Conservation (phyloP, 2,797 vertebrate species). For the Threskiornis aethiopicus region DNA sequence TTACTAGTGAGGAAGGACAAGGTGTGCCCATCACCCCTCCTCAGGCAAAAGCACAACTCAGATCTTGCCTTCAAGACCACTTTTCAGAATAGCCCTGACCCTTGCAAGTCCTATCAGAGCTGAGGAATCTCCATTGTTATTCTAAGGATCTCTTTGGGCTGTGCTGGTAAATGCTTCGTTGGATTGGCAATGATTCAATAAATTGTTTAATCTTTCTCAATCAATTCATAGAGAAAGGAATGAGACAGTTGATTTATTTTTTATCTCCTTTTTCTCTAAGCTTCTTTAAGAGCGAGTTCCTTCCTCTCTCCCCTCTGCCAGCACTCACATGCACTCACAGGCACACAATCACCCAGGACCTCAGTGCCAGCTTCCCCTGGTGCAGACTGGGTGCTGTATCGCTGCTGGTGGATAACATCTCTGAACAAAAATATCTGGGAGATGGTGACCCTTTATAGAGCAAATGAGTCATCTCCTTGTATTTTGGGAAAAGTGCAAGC, state of each 20-base stretch:
- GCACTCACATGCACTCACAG: not conserved
- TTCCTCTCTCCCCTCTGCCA: not conserved
- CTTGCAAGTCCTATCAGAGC: not conserved
- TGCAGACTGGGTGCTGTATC: not conserved
- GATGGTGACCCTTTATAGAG: not conserved
- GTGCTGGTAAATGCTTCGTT: not conserved
- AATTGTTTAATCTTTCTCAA: constrained; percentile 56
- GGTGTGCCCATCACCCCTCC: not conserved
- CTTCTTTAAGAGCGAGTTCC: not conserved
- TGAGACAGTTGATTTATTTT: not conserved
- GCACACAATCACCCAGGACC: not conserved
- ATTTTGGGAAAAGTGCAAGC: not conserved
- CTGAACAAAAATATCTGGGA: not conserved
- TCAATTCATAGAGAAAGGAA: not conserved
- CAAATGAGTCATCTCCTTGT: not conserved
- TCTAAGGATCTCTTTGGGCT: not conserved
- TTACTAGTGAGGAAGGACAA: not conserved
- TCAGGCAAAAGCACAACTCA: not conserved
- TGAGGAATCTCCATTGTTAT: not conserved
- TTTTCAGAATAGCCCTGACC: not conserved
- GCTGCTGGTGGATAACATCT: not conserved
- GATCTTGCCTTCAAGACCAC: not conserved
- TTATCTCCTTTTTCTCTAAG: not conserved
- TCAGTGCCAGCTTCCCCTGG: not conserved
- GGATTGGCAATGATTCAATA: constrained; percentile 29